Percentiles rank a stretch among this genome's conserved stretches.
phyloP scores from a whole-genome alignment of 2,888 invertebrate species.

The Geophilus truncorum region DNA sequence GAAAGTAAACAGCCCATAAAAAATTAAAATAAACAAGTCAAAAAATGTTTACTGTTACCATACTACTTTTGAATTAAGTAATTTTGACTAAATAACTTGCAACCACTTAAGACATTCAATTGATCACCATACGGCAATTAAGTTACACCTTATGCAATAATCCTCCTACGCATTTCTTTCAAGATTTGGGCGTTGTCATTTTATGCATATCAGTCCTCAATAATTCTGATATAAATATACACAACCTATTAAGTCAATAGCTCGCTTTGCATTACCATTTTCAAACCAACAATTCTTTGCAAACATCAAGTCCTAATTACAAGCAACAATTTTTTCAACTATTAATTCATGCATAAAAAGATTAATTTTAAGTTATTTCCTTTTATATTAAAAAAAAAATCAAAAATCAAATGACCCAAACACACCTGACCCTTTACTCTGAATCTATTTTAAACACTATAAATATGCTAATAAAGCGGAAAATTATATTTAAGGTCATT shows the following conservation, averaged over 20 bases:
- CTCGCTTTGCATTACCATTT: background rate
- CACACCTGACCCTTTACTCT: background rate
- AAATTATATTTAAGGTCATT: background rate
- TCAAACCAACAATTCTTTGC: background rate
- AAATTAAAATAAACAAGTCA: too few relatives aligned
- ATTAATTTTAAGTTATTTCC: too few relatives aligned
- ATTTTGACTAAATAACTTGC: too few relatives aligned
- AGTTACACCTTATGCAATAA: background rate
- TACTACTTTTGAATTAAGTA: too few relatives aligned
- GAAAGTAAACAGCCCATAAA: too few relatives aligned
- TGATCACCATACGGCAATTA: background rate
- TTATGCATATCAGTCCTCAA: background rate
- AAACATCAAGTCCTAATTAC: background rate
- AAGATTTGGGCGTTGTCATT: background rate
- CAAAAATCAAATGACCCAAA: background rate
- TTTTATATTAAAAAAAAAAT: too few relatives aligned
- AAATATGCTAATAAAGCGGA: background rate
- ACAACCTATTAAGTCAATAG: background rate
- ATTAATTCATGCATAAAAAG: too few relatives aligned
- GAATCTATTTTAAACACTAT: background rate
- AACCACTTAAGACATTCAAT: background rate
- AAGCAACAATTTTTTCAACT: background rate
- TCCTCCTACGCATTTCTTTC: background rate
- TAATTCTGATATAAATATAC: background rate
- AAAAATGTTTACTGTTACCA: too few relatives aligned